Evolutionary conservation across 2,888 invertebrate genomes (phyloP), one percentile per base, ranked within the genome.

Genomic region (Augochlorella aurata): DNA sequence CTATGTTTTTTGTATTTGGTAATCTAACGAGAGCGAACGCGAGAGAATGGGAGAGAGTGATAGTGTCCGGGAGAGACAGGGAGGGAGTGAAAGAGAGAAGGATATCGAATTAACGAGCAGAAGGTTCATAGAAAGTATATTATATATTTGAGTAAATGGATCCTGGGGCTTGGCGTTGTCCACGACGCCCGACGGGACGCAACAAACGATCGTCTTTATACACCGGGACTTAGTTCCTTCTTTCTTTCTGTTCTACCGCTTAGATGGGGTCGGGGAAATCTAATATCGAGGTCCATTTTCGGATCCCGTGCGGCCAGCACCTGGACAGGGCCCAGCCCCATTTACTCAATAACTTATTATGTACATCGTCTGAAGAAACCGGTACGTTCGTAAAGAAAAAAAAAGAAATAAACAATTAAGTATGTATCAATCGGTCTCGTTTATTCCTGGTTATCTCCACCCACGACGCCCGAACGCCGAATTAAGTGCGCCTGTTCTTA

Each of bases 1-100:
- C 89, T 90, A 92, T 92, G 93, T 93, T 93, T 93, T 68, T 93
- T 93, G 93, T 93, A 93, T 93, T 93, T 93, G 92, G 90, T 93
- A 93, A 93, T 91, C 89, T 92, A 92, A 91, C 83, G 73, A 76
- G 73, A 74, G 49, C 44, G 63, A 77, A 54, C 54, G 54, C 49
- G 71, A 79, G 24, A 61, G 45, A 70, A 68, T 87, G 90, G 90
- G 91, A 86, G 86, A 91, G 63, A 63, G 29, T 38, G 63, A 63
- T 16, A 9, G 63, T 38, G 63, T n/a, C 29, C 24, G 61, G 61
- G 61, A 29, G 61, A 61, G 61, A 61, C 29, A 61, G 45, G 61
- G 45, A 58, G 68, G 87, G 90, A 90, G 91, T 45, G 71, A 78
- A 24, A 72, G 38, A 66, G 74, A 88, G 90, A 90, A 91, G 86